phyloP scores from a whole-genome alignment of 1,140 invertebrate species.

The Zaprionus lachaisei region DNA sequence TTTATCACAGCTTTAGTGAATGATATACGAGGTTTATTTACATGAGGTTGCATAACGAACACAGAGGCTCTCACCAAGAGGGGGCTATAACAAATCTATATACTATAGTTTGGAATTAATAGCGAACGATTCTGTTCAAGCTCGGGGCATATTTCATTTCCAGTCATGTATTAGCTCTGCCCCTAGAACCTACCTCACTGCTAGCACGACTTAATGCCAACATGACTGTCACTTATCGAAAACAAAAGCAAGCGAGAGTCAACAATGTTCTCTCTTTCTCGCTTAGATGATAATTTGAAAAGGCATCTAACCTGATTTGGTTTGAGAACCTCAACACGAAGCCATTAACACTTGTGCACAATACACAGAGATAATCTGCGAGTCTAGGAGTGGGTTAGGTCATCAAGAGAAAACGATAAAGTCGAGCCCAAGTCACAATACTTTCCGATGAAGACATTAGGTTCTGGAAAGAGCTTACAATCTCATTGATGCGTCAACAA shows the following conservation, averaged over 20 bases:
- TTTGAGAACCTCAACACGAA: constrained; percentile 13
- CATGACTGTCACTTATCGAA: constrained; percentile 23
- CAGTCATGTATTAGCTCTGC: neutral
- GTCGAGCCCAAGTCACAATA: neutral
- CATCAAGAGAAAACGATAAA: constrained; percentile 8
- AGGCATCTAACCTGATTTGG: constrained; percentile 27
- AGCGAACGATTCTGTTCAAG: neutral
- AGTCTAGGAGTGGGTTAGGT: constrained; percentile 2
- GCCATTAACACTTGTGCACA: constrained; percentile 33
- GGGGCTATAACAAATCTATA: neutral
- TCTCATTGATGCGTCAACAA: constrained; percentile 46
- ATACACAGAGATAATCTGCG: neutral
- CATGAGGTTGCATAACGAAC: neutral
- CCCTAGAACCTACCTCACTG: constrained; percentile 15
- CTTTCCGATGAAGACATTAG: constrained; percentile 32
- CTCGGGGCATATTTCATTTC: neutral
- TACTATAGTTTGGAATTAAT: neutral
- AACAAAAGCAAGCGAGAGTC: constrained; percentile 3
- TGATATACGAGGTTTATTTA: neutral
- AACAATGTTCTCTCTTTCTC: constrained; percentile 6
- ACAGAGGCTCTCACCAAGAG: constrained; percentile 15
- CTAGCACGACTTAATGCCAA: neutral
- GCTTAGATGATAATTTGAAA: constrained; percentile 24
- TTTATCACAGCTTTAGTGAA: constrained; percentile 19
- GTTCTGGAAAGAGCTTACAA: constrained; percentile 2